These are phyloP conservation scores for Corapipo altera DNA, from an alignment of 2,113 vertebrate species.

Conservation along the genomic window DNA sequence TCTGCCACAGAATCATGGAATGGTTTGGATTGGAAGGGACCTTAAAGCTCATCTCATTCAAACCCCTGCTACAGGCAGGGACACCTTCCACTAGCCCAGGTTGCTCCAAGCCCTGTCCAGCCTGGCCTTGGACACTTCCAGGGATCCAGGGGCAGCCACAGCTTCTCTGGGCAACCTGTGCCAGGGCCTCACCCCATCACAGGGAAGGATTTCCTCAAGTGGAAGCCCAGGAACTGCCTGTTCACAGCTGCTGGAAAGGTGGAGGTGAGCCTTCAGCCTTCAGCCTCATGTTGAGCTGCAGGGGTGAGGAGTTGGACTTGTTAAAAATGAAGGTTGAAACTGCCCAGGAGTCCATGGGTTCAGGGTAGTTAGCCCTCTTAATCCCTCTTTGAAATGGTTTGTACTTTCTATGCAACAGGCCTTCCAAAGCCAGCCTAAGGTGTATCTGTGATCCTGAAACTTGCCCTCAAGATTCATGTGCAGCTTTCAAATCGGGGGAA, in stretches of 20 bases:
- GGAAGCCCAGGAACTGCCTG: neutral
- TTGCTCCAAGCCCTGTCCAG: rapidly evolving
- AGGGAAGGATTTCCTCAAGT: neutral
- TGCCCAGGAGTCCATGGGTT: neutral
- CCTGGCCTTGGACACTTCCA: rapidly evolving
- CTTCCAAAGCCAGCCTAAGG: neutral
- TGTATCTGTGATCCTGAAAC: neutral
- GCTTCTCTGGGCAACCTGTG: neutral
- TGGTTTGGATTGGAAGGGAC: neutral
- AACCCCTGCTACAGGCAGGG: neutral
- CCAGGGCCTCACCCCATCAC: neutral
- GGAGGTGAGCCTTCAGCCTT: neutral
- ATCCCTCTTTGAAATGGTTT: neutral
- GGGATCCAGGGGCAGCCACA: neutral
- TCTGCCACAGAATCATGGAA: neutral
- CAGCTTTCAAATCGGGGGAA: neutral
- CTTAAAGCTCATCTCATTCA: neutral
- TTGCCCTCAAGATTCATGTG: neutral
- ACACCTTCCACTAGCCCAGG: neutral
- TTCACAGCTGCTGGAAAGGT: neutral
- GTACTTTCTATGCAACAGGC: neutral
- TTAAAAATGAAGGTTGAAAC: neutral
- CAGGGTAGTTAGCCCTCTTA: neutral
- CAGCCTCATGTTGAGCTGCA: neutral
- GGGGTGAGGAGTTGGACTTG: neutral